Base-by-base conservation (phyloP, 2,888 invertebrate species). In the Neria commutata region DNA sequence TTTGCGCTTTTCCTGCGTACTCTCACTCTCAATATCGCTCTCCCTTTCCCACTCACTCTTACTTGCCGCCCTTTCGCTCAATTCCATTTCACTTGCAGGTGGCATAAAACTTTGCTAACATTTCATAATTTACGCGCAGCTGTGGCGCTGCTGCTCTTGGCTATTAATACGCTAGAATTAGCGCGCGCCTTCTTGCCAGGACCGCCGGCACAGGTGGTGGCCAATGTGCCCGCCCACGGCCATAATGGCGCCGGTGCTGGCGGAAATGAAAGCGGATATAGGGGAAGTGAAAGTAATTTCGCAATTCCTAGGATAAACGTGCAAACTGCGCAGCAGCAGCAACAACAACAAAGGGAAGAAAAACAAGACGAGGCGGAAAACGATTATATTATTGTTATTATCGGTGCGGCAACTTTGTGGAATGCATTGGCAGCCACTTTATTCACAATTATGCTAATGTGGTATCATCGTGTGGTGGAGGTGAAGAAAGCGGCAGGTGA, bases 81-180 rank as follows among this genome's bases (percentile, higher is more conserved):
- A n/a, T 16, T 29, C 26, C 4, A 29, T 33, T 21, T 62, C 59
- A 24, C 47, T 57, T 61, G 47, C 72, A 79, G 79, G 65, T 71
- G 73, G 66, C 75, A 77, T 69, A 73, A 70, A 69, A 76, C 76
- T 65, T 70, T 80, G 70, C 69, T 80, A 62, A 74, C 73, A 67
- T 80, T 79, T 68, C 81, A 81, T 71, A 81, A 81, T 74, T 68
- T 75, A 66, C 77, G 80, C 52, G 78, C 80, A 53, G 72, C 75
- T 58, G 65, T 75, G 58, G 75, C 73, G 61, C 61, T 81, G 54
- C 67, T 77, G 11, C 62, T 81, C 56, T 64, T 81, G 64, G 69
- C 76, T 60, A 67, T 77, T 64, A 80, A 79, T 66, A 74, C 76
- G 56, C 67, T 81, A 61, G 79, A 81, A 65, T 59, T 81, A 62